Evolutionary conservation across 2,888 invertebrate species (phyloP).

Genomic region (Tetanocera ferruginea): DNA sequence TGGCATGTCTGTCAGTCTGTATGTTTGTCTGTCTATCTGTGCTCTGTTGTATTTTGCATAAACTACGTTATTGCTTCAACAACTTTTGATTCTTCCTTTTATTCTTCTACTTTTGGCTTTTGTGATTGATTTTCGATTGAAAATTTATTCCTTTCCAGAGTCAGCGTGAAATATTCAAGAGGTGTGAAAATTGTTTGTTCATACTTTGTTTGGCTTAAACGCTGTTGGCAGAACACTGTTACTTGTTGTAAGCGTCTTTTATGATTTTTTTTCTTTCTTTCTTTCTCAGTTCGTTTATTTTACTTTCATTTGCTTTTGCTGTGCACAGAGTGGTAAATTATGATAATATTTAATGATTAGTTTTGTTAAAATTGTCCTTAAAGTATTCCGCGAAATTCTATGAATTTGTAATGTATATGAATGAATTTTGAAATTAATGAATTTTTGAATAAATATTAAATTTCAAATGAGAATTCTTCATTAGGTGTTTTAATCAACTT

Average conservation of each 20-base stretch:
- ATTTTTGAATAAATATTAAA: too few relatives aligned
- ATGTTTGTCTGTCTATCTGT: too few relatives aligned
- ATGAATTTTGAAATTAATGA: background rate
- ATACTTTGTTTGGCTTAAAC: background rate
- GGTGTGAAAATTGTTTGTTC: background rate
- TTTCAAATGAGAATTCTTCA: too few relatives aligned
- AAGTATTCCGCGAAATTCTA: background rate
- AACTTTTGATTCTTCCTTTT: too few relatives aligned
- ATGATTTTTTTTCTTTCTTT: background rate
- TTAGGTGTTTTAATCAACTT: too few relatives aligned
- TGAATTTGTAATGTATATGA: background rate
- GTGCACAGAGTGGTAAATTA: background rate
- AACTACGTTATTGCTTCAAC: too few relatives aligned
- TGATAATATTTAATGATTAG: slow-evolving; percentile 12
- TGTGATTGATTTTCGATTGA: too few relatives aligned
- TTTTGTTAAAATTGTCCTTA: background rate
- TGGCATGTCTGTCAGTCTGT: too few relatives aligned
- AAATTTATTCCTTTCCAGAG: background rate
- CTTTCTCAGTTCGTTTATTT: too few relatives aligned
- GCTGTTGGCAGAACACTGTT: background rate
- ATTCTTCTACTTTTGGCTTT: too few relatives aligned
- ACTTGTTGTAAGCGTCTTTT: background rate
- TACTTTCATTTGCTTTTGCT: background rate
- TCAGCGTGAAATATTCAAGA: background rate
- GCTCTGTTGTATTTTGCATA: too few relatives aligned